Percentiles rank a stretch among this genome's conserved stretches.
Evolutionary conservation across 1,140 invertebrate genomes (phyloP).

Genomic region (Prorops nasuta): DNA sequence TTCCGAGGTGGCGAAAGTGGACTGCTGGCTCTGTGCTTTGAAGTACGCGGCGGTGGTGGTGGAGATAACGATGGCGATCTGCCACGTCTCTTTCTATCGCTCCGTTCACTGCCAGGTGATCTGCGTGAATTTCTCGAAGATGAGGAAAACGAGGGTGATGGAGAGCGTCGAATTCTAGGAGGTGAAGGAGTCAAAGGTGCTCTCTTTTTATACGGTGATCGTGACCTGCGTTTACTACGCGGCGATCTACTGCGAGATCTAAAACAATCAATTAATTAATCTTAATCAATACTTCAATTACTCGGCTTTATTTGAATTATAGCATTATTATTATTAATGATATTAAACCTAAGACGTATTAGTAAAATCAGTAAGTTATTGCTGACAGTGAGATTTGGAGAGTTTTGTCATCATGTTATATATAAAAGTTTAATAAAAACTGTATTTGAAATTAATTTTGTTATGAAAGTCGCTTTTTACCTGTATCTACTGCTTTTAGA

Average conservation of each 20-base stretch:
- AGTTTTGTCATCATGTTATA: no score
- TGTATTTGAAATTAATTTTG: no score
- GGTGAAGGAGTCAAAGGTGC: conserved; percentile 51
- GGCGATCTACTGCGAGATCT: conserved; percentile 55
- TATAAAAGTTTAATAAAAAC: no score
- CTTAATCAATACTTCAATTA: no score
- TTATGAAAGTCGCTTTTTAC: no score
- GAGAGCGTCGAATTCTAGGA: conserved; percentile 49
- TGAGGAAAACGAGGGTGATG: conserved; percentile 47
- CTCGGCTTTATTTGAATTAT: no score
- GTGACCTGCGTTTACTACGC: conserved; percentile 46
- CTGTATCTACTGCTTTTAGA: conserved; percentile 35
- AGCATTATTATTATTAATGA: no score
- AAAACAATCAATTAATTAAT: conserved; percentile 10
- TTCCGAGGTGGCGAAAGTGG: conserved; percentile 50
- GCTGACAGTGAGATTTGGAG: no score
- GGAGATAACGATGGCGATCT: conserved; percentile 50
- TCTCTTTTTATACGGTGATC: conserved; percentile 51
- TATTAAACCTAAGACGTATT: no score
- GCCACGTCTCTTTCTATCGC: conserved; percentile 42
- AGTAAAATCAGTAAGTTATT: no score
- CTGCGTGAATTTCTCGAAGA: conserved; percentile 39
- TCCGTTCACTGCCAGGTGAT: conserved; percentile 41
- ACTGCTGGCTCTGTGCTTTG: conserved; percentile 45
- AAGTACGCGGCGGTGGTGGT: conserved; percentile 42